Evolutionary conservation across 2,888 invertebrate species (phyloP), one percentile per base, ranked within the genome.

Genomic region (Orchesellides sinensis): DNA sequence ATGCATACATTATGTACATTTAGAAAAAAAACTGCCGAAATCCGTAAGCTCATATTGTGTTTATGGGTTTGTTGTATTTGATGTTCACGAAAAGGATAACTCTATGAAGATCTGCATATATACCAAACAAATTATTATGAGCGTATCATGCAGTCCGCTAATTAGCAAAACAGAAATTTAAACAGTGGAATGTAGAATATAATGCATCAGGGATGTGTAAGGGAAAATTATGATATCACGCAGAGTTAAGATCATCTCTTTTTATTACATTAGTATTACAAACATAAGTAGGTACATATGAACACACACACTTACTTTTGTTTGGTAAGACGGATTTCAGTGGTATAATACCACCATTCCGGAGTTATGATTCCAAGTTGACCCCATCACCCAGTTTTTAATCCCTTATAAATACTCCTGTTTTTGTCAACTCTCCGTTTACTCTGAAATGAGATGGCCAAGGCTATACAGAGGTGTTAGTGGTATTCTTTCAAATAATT

Each of bases 301-400:
- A n/a, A n/a, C n/a, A n/a, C n/a, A n/a, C n/a, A n/a, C n/a, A n/a
- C n/a, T n/a, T n/a, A n/a, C n/a, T n/a, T n/a, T n/a, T n/a, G n/a
- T n/a, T n/a, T n/a, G n/a, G n/a, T n/a, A n/a, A n/a, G n/a, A n/a
- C n/a, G n/a, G n/a, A n/a, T n/a, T n/a, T n/a, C n/a, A n/a, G n/a
- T n/a, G n/a, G n/a, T n/a, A n/a, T n/a, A n/a, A n/a, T n/a, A n/a
- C n/a, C n/a, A n/a, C n/a, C n/a, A n/a, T 77, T 77, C 77, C 77
- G 69, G 56, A 68, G 68, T 61, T 61, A 32, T 45, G 63, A 40
- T 45, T 56, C 45, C n/a, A 66, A 49, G 32, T 61, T 83, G 85
- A 85, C 85, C 85, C 59, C 85, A 75, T 85, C 85, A 81, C 85
- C 85, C 56, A 85, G 74, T 83, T 85, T 84, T 68, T 80, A 78